These are phyloP conservation scores for Agapornis roseicollis DNA, from an alignment of 2,113 vertebrate species.

Conservation along the genomic window DNA sequence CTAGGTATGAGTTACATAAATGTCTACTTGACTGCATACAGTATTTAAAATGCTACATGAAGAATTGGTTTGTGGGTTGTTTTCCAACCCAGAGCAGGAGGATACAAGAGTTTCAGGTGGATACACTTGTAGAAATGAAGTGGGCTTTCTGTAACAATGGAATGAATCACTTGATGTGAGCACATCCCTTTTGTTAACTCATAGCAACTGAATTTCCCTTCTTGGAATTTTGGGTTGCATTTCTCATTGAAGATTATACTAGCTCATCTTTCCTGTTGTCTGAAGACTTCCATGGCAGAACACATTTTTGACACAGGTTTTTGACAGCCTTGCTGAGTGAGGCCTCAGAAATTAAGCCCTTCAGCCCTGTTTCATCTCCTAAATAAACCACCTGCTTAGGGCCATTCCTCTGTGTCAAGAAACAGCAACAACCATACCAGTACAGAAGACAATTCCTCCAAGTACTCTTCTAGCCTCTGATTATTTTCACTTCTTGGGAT, in stretches of 20 bases:
- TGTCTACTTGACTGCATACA: not conserved
- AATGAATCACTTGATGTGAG: not conserved
- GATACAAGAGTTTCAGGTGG: not conserved
- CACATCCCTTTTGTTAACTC: not conserved
- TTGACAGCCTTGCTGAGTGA: not conserved
- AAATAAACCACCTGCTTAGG: not conserved
- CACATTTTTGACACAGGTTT: not conserved
- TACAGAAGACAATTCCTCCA: not conserved
- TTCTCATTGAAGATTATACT: not conserved
- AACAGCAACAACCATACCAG: not conserved
- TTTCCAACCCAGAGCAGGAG: not conserved
- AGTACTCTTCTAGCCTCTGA: not conserved
- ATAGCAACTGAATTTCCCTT: not conserved
- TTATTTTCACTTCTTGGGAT: not conserved
- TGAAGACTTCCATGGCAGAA: not conserved
- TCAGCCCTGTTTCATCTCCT: not conserved
- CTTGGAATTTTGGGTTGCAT: not conserved
- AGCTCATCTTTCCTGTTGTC: not conserved
- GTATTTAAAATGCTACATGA: not conserved
- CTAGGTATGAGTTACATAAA: not conserved
- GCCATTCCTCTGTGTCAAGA: not conserved
- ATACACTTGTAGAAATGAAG: not conserved
- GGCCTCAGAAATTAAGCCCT: not conserved
- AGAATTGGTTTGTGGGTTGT: not conserved
- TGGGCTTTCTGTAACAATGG: not conserved